Percentiles rank a stretch among this genome's conserved stretches.
Evolutionary conservation across 2,113 vertebrate species (phyloP).

Genomic region (Psophia crepitans): DNA sequence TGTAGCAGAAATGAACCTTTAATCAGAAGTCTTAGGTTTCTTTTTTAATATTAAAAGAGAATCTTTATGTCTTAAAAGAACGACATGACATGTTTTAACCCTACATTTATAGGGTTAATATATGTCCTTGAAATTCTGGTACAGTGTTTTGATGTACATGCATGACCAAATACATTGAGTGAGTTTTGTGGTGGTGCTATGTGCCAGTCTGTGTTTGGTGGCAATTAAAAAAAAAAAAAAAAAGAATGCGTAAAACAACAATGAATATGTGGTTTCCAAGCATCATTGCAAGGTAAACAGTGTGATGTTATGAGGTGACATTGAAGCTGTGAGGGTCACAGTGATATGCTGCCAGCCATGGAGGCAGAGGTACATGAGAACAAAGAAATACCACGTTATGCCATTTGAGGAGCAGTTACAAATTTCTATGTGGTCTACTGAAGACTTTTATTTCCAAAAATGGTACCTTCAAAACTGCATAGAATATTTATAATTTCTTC

Average conservation of each 20-base stretch:
- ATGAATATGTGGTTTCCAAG: background rate
- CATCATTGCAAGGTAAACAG: background rate
- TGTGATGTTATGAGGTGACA: background rate
- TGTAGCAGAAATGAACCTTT: background rate
- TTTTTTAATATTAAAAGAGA: background rate
- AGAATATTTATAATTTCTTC: background rate
- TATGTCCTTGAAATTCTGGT: background rate
- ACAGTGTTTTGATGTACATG: background rate
- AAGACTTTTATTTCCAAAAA: background rate
- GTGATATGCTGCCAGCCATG: background rate
- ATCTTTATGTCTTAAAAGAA: background rate
- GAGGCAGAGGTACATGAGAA: background rate
- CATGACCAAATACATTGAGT: background rate
- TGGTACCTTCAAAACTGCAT: background rate
- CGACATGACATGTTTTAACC: background rate
- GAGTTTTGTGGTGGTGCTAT: background rate
- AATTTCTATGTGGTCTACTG: background rate
- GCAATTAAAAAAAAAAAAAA: background rate
- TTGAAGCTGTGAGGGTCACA: background rate
- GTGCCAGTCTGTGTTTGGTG: background rate
- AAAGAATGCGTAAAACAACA: background rate
- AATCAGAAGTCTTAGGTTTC: background rate
- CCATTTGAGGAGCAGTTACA: background rate
- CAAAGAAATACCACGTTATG: background rate
- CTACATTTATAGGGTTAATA: background rate